A percentile compares a stretch with the other conserved stretches of the same genome.
Conservation (phyloP, 2,113 vertebrate species). For the Octodon degus region DNA sequence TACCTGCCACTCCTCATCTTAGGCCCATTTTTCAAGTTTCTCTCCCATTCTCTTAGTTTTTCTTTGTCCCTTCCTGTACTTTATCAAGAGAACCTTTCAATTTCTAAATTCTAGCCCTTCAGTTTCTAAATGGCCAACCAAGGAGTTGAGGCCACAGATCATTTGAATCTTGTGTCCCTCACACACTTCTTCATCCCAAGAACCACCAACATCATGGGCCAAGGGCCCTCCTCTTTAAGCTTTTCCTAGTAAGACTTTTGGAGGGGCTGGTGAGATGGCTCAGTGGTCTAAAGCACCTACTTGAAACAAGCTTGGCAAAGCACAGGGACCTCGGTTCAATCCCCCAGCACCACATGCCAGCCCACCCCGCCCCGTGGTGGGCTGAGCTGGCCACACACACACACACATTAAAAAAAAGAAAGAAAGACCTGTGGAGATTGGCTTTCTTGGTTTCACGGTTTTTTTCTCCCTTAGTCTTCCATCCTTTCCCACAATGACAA, state of each 20-base stretch:
- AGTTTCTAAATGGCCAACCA: background rate
- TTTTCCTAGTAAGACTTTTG: background rate
- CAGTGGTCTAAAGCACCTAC: no score
- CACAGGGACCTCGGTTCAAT: no score
- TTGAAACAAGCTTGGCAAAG: no score
- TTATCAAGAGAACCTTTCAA: slow-evolving; percentile 13
- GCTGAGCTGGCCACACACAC: no score
- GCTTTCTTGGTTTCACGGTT: background rate
- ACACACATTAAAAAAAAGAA: no score
- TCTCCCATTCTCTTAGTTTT: background rate
- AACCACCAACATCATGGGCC: background rate
- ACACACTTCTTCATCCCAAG: background rate
- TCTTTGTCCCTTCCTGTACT: background rate
- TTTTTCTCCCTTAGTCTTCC: background rate
- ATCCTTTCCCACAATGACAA: background rate
- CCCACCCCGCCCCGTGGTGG: no score
- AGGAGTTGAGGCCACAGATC: background rate
- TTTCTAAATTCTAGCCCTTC: background rate
- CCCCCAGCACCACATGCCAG: no score
- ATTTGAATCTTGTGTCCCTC: slow-evolving; percentile 20
- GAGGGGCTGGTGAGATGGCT: no score
- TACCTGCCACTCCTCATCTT: background rate
- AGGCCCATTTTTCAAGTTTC: background rate
- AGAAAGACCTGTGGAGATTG: no score
- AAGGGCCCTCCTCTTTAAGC: background rate